Base-by-base conservation (phyloP, 2,113 vertebrate genomes). In the Clarias macrocephalus region DNA sequence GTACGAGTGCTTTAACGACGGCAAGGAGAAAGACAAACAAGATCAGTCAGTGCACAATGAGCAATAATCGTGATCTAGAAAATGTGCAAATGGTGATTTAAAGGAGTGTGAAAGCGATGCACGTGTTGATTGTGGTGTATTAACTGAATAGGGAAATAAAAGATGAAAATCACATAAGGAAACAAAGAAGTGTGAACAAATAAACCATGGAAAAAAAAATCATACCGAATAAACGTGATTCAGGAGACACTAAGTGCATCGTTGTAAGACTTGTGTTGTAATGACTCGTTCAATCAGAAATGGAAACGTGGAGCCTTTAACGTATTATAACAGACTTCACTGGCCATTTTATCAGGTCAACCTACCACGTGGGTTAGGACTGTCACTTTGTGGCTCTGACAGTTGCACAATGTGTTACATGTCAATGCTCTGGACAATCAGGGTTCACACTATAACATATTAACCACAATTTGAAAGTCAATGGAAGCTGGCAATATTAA, bases 1-100 rank as follows among this genome's bases (percentile, higher is more conserved):
- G 98, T 99, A 99, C 94, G 97, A 98, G 95, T 99, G 98, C 98
- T 99, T 99, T 86, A 54, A 92, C 72, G 93, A 92, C 95, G 95
- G 81, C 81, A 94, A 95, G 94, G 92, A 95, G 94, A 91, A 94
- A 94, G 95, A 96, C 86, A 94, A 94, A 96, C 73, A 94, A 84
- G 93, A 95, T 91, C 89, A 95, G 92, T 96, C 95, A 97, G 95
- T 95, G 94, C 92, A 94, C 91, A 93, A 96, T 94, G 95, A 88
- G 93, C 75, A 91, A 70, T 28, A 66, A 77, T 30, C 11, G 92
- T 87, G 88, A 91, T 82, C 76, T 87, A 52, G 59, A 57, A 83
- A 10, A 91, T 85, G 89, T 83, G 90, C 85, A 87, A 85, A 89
- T 90, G 90, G 91, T 94, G 70, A 66, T 82, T 72, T 81, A 79